Conservation (phyloP, 2,797 vertebrate genomes). For the Craterocephalus amniculus region DNA sequence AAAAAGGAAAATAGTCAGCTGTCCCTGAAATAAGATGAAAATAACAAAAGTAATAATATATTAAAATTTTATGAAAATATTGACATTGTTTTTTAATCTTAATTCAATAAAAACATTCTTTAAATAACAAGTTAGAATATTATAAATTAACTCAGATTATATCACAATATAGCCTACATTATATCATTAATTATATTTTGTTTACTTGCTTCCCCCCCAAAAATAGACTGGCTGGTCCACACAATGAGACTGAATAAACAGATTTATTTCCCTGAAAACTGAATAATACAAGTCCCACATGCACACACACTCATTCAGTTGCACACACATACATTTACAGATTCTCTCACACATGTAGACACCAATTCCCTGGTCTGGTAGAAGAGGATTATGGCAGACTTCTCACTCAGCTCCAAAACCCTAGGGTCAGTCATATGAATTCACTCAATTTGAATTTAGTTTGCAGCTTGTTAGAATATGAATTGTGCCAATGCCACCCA, state of each 20-base stretch:
- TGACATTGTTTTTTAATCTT: no score
- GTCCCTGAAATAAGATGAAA: no score
- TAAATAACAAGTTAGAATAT: no score
- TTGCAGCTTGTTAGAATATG: conserved; percentile 48
- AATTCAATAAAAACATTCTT: no score
- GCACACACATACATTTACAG: conserved; percentile 1
- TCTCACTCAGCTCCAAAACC: conserved; percentile 47
- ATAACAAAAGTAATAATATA: no score
- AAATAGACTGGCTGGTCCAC: neutral
- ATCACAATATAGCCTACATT: no score
- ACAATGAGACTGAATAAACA: conserved; percentile 17
- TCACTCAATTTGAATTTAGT: conserved; percentile 53
- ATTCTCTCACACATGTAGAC: conserved; percentile 34
- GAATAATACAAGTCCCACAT: conserved; percentile 28
- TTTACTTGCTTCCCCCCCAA: conserved; percentile 9
- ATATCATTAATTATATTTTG: conserved; percentile 7
- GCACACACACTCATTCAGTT: neutral
- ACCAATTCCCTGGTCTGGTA: conserved; percentile 40
- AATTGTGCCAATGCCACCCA: conserved; percentile 45
- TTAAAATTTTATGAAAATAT: no score
- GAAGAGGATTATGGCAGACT: conserved; percentile 48
- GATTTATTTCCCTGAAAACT: conserved; percentile 16
- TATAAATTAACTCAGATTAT: no score
- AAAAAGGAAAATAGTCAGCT: no score
- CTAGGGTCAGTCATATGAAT: conserved; percentile 48